Evolutionary conservation across 2,113 vertebrate genomes (phyloP).

Genomic region (Tachysurus vachellii): DNA sequence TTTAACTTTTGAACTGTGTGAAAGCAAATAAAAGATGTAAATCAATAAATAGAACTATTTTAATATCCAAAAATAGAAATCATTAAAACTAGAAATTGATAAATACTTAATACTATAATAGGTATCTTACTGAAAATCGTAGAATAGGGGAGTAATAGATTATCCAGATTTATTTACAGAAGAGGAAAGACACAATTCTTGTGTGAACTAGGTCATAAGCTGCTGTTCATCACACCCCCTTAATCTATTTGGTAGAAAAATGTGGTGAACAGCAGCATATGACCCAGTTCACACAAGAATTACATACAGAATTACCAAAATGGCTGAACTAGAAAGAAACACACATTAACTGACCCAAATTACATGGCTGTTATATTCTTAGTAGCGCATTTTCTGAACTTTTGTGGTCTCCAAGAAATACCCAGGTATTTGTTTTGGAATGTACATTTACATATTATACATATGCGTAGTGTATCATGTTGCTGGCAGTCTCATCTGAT

Average conservation of each 20-base stretch:
- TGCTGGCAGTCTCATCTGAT: neutral
- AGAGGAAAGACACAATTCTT: slow-evolving; percentile 23
- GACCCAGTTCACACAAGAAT: neutral
- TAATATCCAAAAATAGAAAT: slow-evolving; percentile 81
- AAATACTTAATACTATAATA: slow-evolving; percentile 99
- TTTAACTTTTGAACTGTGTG: neutral
- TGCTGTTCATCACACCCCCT: neutral
- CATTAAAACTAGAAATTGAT: slow-evolving; percentile 99
- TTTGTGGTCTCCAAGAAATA: neutral
- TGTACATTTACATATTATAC: neutral
- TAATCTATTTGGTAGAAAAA: neutral
- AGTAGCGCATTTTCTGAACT: neutral
- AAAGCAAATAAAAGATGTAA: slow-evolving; percentile 65
- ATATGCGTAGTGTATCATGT: neutral
- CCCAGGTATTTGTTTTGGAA: neutral
- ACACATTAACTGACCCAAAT: neutral
- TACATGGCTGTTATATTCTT: neutral
- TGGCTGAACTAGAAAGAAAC: neutral
- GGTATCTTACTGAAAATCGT: slow-evolving; percentile 82
- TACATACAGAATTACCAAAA: neutral
- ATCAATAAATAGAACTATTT: slow-evolving; percentile 72
- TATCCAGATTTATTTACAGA: slow-evolving; percentile 18
- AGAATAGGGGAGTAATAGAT: slow-evolving; percentile 6
- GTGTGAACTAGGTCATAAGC: too few relatives aligned
- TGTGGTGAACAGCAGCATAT: neutral